Base-by-base conservation (phyloP, 2,888 invertebrate genomes). In the Chelonus formosanus region DNA sequence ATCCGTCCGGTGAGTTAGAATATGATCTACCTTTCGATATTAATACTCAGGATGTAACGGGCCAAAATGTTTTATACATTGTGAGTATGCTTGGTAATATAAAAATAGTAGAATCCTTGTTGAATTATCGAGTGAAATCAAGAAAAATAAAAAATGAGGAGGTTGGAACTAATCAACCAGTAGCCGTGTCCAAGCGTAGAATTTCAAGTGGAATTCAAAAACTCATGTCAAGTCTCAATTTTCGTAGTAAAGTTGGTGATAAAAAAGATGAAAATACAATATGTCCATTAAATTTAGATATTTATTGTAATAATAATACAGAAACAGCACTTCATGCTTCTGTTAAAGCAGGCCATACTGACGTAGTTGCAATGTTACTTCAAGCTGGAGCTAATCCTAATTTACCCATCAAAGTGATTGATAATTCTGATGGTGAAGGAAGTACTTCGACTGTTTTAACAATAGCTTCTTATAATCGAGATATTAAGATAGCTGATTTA, bases 1-100 rank as follows among this genome's bases (percentile, higher is more conserved):
- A 94, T 80, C 85, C 87, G 44, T 87, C 89, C 3, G 92, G 92
- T 20, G 88, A 90, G 63, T 93, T 91, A 88, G 93, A 94, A 81
- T 98, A 95, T 86, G 88, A 89, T 34, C 89, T 93, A 83, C 91
- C 96, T n/a, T 96, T 97, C 81, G 97, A 98, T 85, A 89, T 97
- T 57, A 98, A 98, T 85, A 91, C 92, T 53, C 89, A 92, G 73
- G 96, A 96, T 85, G 94, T 92, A 3, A 93, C 93, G 36, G 95
- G 95, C 0, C 96, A 97, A 85, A 97, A 92, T 70, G 91, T 96
- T 62, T 86, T 98, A 7, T 97, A 97, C 84, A 90, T 96, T 69
- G 95, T 97, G 7, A 92, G 95, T 81, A 89, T 93, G 67, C 88
- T 94, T 63, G 95, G 95, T 31, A 94, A 95, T 83, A 87, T 89